Conservation (phyloP, 1,140 invertebrate species). For the Atta texana region DNA sequence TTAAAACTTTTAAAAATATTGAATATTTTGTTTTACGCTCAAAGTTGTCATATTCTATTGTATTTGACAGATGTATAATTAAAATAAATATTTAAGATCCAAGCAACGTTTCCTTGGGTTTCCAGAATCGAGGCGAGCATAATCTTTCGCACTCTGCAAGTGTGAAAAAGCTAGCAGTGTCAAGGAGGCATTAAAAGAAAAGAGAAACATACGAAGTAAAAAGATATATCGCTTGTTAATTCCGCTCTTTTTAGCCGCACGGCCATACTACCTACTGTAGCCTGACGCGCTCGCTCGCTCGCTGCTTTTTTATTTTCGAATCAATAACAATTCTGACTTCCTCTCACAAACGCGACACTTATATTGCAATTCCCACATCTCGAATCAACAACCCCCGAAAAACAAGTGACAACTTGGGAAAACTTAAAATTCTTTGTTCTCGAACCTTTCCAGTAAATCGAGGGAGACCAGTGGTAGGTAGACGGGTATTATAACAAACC, state of each 20-base stretch:
- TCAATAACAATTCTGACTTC: constrained; percentile 61
- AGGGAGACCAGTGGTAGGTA: constrained; percentile 86
- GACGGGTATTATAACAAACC: constrained; percentile 83
- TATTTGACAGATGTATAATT: not conserved
- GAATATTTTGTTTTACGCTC: not conserved
- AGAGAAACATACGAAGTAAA: constrained; percentile 17
- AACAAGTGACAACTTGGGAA: constrained; percentile 74
- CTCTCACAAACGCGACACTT: constrained; percentile 59
- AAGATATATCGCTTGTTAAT: constrained; percentile 51
- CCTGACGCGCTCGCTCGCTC: constrained; percentile 49
- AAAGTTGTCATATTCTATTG: not conserved
- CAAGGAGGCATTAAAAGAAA: constrained; percentile 34
- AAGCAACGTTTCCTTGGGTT: constrained; percentile 34
- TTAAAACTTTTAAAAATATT: not conserved
- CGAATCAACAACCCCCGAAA: constrained; percentile 65
- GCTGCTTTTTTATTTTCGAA: constrained; percentile 31
- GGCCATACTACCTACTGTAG: constrained; percentile 50
- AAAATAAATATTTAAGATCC: not conserved
- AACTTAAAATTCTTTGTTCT: constrained; percentile 84
- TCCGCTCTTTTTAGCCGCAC: constrained; percentile 54
- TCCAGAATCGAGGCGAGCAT: constrained; percentile 33
- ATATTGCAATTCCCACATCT: constrained; percentile 43
- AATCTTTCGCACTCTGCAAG: constrained; percentile 30
- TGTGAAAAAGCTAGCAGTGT: constrained; percentile 38
- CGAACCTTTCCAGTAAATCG: constrained; percentile 86